These are phyloP conservation scores for Drosophila greeni DNA, from an alignment of 2,888 invertebrate species.

Conservation along the genomic window DNA sequence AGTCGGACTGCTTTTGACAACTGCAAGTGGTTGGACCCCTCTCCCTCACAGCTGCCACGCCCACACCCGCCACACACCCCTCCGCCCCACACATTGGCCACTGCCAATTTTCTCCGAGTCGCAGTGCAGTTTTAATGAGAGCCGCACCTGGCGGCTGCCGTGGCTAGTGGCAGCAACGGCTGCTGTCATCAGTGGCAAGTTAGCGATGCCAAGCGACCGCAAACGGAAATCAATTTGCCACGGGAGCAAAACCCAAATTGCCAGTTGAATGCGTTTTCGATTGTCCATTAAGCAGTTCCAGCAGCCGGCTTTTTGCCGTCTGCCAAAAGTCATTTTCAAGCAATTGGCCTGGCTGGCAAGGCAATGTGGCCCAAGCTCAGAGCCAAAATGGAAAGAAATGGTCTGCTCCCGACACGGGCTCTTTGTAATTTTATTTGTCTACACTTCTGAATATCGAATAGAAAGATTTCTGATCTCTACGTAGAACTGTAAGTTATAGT, in stretches of 20 bases:
- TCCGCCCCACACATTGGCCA: neutral
- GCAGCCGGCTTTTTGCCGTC: constrained; percentile 49
- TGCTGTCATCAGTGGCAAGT: constrained; percentile 35
- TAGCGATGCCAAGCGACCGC: constrained; percentile 56
- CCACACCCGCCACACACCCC: neutral
- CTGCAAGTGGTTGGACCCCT: constrained; percentile 22
- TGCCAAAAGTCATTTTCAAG: constrained; percentile 74
- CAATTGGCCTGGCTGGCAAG: constrained; percentile 68
- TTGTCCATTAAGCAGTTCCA: constrained; percentile 65
- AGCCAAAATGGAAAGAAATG: constrained; percentile 4
- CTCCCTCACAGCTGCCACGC: neutral
- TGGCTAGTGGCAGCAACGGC: constrained; percentile 3
- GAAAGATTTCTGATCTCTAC: too few relatives aligned
- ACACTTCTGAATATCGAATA: neutral
- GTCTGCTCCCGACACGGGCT: neutral
- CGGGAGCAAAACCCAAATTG: constrained; percentile 64
- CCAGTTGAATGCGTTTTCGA: constrained; percentile 74
- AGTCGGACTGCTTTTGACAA: constrained; percentile 59
- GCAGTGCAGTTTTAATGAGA: constrained; percentile 64
- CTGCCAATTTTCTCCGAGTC: constrained; percentile 14
- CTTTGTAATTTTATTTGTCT: neutral
- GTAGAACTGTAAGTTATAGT: neutral
- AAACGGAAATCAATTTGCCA: constrained; percentile 70
- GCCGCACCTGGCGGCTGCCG: constrained; percentile 58
- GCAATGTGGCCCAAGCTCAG: constrained; percentile 27